phyloP scores from a whole-genome alignment of 92 coral and sea anemone species.

The Meandrina meandrites region DNA sequence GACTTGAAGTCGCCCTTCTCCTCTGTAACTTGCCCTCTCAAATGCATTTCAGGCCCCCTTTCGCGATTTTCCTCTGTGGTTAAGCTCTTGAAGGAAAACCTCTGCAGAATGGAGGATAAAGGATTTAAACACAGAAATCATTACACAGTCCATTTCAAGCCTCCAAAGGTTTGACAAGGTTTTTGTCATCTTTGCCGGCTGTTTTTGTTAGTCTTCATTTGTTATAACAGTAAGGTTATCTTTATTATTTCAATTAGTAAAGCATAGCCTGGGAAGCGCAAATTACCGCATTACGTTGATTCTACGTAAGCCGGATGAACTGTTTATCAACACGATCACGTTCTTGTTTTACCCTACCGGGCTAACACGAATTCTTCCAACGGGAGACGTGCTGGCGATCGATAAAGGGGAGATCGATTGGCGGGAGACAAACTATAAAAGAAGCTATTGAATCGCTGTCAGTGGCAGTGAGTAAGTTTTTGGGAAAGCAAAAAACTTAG shows the following conservation, averaged over 20 bases:
- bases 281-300: conserved; percentile 17
- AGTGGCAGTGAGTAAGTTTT: neutral
- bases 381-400: neutral
- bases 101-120: neutral
- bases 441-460: neutral
- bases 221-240: neutral
- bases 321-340: neutral
- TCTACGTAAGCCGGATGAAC: conserved; percentile 26
- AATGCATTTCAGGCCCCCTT: neutral
- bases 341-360: neutral
- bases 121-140: neutral
- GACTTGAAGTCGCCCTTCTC: neutral
- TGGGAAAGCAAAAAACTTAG: neutral
- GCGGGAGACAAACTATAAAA: neutral
- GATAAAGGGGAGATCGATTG: neutral
- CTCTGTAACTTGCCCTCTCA: neutral
- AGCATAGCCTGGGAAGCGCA: neutral
- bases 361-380: neutral
- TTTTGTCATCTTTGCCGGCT: conserved; percentile 3
- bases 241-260: neutral
- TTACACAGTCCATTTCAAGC: neutral
- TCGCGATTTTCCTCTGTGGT: neutral
- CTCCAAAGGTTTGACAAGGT: neutral
- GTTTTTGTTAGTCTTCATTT: neutral
- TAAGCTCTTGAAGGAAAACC: neutral